A percentile compares a stretch with the other conserved stretches of the same genome.
These are phyloP conservation scores for Tanytarsus gracilentus DNA, from an alignment of 2,888 invertebrate genomes.

Conservation along the genomic window DNA sequence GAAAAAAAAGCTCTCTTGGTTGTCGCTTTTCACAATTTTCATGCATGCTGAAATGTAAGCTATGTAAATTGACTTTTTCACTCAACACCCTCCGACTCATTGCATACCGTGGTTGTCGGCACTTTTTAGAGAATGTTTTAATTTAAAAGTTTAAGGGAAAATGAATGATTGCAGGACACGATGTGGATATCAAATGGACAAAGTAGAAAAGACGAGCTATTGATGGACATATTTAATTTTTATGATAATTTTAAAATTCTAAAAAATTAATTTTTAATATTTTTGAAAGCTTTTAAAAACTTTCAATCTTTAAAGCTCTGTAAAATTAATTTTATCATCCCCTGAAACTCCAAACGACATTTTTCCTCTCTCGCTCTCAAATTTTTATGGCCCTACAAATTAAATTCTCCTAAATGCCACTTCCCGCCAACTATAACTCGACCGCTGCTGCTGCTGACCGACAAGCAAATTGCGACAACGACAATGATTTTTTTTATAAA, in stretches of 20 bases:
- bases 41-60: too few relatives aligned
- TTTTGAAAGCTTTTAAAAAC: background rate
- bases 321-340: too few relatives aligned
- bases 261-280: too few relatives aligned
- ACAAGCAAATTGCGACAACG: background rate
- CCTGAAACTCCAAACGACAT: too few relatives aligned
- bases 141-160: too few relatives aligned
- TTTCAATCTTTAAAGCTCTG: too few relatives aligned
- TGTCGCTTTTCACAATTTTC: too few relatives aligned
- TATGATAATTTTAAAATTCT: too few relatives aligned
- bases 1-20: background rate
- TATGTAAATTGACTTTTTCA: conserved; percentile 12
- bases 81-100: background rate
- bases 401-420: conserved; percentile 9
- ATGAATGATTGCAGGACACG: too few relatives aligned
- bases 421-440: background rate
- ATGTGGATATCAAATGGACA: too few relatives aligned
- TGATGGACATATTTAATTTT: too few relatives aligned
- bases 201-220: too few relatives aligned
- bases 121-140: background rate
- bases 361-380: background rate
- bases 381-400: background rate
- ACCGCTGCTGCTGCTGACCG: background rate
- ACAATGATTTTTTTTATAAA: background rate
- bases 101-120: background rate